Evolutionary conservation across 2,888 invertebrate genomes (phyloP).

Genomic region (Leucania comma): DNA sequence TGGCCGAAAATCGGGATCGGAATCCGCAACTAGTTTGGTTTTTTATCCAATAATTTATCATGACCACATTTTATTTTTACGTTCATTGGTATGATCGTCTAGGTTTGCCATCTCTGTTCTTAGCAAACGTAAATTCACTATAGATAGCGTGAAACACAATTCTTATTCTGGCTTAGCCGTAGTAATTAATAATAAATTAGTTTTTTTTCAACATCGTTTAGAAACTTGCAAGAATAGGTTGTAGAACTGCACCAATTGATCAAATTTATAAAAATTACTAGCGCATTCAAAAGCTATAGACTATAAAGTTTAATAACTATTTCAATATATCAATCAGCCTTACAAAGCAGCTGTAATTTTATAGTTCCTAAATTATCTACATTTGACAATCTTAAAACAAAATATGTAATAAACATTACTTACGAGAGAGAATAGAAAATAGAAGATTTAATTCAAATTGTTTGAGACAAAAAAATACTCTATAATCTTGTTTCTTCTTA

Average conservation of each 20-base stretch:
- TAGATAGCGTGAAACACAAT: too few species aligned
- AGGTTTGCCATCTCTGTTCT: too few species aligned
- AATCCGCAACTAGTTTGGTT: too few species aligned
- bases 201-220: background rate
- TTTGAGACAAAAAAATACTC: too few species aligned
- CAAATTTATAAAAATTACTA: background rate
- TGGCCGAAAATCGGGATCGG: too few species aligned
- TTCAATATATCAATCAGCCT: conserved; percentile 3
- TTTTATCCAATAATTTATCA: too few species aligned
- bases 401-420: background rate
- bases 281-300: background rate
- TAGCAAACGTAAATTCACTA: too few species aligned
- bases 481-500: background rate
- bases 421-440: conserved; percentile 20
- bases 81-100: too few species aligned
- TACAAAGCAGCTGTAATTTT: background rate
- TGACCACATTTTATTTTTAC: too few species aligned
- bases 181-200: background rate
- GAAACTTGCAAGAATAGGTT: background rate
- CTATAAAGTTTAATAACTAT: background rate
- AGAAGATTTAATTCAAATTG: background rate
- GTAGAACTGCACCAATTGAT: background rate
- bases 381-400: conserved; percentile 16
- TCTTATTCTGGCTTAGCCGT: background rate
- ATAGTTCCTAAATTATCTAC: conserved; percentile 46